Base-by-base conservation (phyloP, 1,140 invertebrate species). In the Ladona fulva region DNA sequence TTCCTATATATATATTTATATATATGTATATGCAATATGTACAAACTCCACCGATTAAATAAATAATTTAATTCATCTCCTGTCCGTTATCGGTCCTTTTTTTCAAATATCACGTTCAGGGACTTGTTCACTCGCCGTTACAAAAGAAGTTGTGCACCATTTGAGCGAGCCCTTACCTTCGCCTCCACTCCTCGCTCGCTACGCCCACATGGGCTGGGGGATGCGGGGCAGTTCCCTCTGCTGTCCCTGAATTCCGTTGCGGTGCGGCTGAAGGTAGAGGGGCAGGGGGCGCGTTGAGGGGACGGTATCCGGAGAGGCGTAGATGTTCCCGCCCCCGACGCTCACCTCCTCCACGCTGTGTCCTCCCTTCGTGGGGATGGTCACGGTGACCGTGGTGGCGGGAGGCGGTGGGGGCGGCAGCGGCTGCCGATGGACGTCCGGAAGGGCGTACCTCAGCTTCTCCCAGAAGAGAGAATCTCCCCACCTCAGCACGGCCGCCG, bases 381-480 rank as follows among this genome's bases (percentile, higher is more conserved):
- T 66, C 52, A 66, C 52, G 52, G 52, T 66, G 52, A 66, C 52
- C 16, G 52, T 66, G 52, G 52, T 66, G 52, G 52, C 52, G 16
- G 52, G 52, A 16, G 52, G 14, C 52, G 52, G 52, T 16, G 52
- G 52, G 14, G 52, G 52, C 52, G 52, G 52, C 52, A 66, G n/a
- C n/a, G 52, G 52, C n/a, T 66, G 52, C 52, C 52, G 52, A 12
- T 66, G 52, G 52, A 66, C 52, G 52, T 66, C 74, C 74, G 96
- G 95, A 91, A 97, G 91, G 24, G 94, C 93, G 82, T 95, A 96
- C 81, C 93, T 90, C 76, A 98, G 87, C 86, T 97, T 97, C 82
- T 96, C 92, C 96, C 96, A 98, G 86, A 98, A 98, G 82, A 94
- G 90, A 83, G 94, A 92, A 86, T 97, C 95, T 78, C 93, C 94